phyloP scores from a whole-genome alignment of 2,888 invertebrate species.

The Drosophila cognata region DNA sequence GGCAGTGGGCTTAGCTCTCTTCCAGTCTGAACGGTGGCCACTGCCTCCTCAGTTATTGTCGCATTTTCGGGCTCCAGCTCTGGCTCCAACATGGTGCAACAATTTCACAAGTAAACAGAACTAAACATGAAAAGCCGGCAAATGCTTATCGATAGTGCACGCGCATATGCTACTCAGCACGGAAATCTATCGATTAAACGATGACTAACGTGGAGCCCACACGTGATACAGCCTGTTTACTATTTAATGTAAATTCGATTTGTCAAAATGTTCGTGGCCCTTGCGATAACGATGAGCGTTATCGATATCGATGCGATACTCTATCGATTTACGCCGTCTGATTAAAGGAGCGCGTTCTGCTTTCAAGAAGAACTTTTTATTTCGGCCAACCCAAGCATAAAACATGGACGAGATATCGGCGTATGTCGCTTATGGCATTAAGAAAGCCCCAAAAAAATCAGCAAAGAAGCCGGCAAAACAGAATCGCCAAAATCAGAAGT shows the following conservation, averaged over 20 bases:
- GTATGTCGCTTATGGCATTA: constrained; percentile 16
- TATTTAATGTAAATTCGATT: not conserved
- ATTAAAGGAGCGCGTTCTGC: no score
- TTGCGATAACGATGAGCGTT: not conserved
- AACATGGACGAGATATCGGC: constrained; percentile 33
- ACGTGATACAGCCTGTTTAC: not conserved
- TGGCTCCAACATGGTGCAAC: constrained; percentile 38
- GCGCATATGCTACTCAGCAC: not conserved
- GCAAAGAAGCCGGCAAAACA: not conserved
- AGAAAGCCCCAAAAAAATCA: not conserved
- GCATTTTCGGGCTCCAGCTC: not conserved
- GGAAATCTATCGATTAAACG: not conserved
- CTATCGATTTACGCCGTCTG: not conserved
- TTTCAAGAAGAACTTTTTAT: no score
- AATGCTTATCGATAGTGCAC: constrained; percentile 1
- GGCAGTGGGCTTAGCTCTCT: not conserved
- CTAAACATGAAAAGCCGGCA: constrained; percentile 17
- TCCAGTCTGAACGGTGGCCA: not conserved
- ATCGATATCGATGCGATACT: not conserved
- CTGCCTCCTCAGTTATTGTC: not conserved
- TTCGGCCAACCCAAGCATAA: not conserved
- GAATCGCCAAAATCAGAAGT: not conserved
- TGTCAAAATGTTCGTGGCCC: not conserved
- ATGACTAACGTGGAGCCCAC: not conserved
- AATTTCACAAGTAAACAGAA: constrained; percentile 50